Conservation (phyloP, 2,113 vertebrate genomes). For the Indri indri region DNA sequence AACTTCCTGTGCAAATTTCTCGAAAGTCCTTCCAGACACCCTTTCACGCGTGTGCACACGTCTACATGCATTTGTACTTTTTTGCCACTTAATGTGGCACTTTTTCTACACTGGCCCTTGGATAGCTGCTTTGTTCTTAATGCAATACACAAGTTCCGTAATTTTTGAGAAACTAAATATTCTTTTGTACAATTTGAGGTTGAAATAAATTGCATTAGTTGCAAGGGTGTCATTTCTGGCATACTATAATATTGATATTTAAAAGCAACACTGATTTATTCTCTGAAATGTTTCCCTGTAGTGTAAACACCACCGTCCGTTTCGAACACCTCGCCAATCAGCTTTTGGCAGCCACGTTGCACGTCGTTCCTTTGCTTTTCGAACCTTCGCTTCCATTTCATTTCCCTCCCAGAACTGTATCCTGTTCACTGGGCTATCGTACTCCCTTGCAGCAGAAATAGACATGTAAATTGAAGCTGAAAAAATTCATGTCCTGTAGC, state of each 20-base stretch:
- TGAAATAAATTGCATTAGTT: neutral
- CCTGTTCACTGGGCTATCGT: neutral
- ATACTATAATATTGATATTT: neutral
- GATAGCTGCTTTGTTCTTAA: neutral
- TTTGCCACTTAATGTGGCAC: neutral
- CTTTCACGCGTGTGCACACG: rapidly evolving
- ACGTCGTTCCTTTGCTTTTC: neutral
- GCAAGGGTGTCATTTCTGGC: neutral
- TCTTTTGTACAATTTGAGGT: neutral
- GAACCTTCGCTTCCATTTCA: neutral
- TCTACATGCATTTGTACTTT: neutral
- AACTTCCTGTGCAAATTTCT: neutral
- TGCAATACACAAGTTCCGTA: neutral
- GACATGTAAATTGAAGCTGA: neutral
- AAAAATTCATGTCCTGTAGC: neutral
- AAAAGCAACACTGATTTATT: neutral
- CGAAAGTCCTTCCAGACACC: neutral
- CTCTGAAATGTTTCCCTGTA: neutral
- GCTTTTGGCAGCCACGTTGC: neutral
- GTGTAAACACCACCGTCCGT: neutral
- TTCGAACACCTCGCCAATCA: neutral
- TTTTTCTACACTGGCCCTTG: neutral
- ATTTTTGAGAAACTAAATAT: neutral
- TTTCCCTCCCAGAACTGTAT: neutral
- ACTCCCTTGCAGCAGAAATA: neutral